Conservation (phyloP, 1,140 invertebrate genomes). For the Drosophila gunungcola region DNA sequence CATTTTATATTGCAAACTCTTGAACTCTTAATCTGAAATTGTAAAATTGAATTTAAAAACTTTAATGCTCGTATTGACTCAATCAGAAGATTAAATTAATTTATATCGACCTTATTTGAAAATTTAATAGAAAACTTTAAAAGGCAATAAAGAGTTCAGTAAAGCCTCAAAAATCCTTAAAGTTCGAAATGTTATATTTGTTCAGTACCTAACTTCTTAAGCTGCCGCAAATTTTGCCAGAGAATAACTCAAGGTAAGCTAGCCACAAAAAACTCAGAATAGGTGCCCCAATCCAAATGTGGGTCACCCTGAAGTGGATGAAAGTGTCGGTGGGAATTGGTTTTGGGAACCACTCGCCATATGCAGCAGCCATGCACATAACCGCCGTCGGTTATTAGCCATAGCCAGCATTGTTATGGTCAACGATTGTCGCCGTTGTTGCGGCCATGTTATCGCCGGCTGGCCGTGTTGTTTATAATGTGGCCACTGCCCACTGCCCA, state of each 20-base stretch:
- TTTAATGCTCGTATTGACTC: too few relatives aligned
- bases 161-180: too few relatives aligned
- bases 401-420: slow-evolving; percentile 66
- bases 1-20: too few relatives aligned
- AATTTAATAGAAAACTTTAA: too few relatives aligned
- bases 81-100: too few relatives aligned
- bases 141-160: too few relatives aligned
- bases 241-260: not conserved
- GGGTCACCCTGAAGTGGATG: slow-evolving; percentile 27
- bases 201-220: not conserved
- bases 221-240: not conserved
- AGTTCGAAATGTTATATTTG: not conserved
- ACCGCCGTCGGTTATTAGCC: slow-evolving; percentile 66
- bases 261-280: not conserved
- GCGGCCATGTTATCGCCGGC: slow-evolving; percentile 60
- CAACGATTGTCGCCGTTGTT: slow-evolving; percentile 50
- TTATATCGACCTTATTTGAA: too few relatives aligned
- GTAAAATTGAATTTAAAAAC: too few relatives aligned
- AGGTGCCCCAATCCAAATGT: slow-evolving; percentile 9
- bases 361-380: slow-evolving; percentile 48
- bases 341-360: slow-evolving; percentile 32
- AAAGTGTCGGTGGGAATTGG: slow-evolving; percentile 17
- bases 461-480: slow-evolving; percentile 73
- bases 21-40: too few relatives aligned
- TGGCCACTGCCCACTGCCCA: slow-evolving; percentile 13